phyloP scores from a whole-genome alignment of 2,113 vertebrate species.

The Phyllopteryx taeniolatus region DNA sequence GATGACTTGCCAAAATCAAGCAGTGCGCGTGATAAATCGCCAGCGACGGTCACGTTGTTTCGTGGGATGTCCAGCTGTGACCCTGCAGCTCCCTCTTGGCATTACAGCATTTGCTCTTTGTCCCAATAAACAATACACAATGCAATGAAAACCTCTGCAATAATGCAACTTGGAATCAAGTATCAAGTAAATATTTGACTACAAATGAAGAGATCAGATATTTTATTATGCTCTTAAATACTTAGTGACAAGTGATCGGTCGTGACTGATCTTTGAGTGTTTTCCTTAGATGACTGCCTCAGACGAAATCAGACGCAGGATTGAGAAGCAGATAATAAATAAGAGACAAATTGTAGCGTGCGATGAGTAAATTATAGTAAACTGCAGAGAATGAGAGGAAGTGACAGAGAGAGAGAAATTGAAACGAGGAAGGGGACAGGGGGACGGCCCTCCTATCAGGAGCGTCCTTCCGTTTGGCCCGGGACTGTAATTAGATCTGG shows the following conservation, averaged over 20 bases:
- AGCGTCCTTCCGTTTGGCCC: constrained; percentile 80
- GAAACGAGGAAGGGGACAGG: constrained; percentile 74
- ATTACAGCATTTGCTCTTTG: constrained; percentile 38
- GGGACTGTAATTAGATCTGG: constrained; percentile 98
- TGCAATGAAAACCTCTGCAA: constrained; percentile 16
- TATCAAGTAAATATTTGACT: background rate
- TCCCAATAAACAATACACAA: constrained; percentile 39
- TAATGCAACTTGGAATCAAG: background rate
- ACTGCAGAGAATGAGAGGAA: constrained; percentile 47
- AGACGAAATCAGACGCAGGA: constrained; percentile 44
- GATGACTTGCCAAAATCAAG: constrained; percentile 61
- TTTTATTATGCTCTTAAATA: constrained; percentile 15
- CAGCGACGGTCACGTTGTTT: constrained; percentile 40
- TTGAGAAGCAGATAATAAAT: constrained; percentile 36
- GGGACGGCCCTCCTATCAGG: constrained; percentile 79
- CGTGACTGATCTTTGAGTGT: constrained; percentile 46
- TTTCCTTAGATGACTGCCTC: constrained; percentile 49
- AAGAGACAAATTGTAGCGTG: constrained; percentile 26
- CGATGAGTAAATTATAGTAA: constrained; percentile 47
- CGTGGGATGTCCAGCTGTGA: constrained; percentile 46
- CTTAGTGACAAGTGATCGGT: constrained; percentile 41
- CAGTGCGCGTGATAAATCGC: constrained; percentile 72
- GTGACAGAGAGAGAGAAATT: constrained; percentile 54
- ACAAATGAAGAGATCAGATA: background rate
- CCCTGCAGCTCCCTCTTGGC: constrained; percentile 35